Evolutionary conservation across 1,140 invertebrate species (phyloP), one percentile per base, ranked within the genome.

Genomic region (Euwallacea fornicatus): DNA sequence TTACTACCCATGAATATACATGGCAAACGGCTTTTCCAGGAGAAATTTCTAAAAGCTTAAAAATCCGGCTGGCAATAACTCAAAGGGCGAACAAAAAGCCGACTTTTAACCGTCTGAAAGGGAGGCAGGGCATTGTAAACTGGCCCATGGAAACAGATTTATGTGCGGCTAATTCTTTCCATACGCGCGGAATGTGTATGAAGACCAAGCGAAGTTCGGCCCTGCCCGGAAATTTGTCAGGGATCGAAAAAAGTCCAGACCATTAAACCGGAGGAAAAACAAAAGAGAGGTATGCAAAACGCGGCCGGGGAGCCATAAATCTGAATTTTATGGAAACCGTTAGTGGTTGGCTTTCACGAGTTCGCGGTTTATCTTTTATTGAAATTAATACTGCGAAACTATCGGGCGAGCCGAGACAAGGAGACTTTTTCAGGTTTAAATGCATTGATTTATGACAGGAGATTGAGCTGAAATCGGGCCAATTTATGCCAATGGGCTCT

Each of bases 311-410:
- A 10, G 46, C 21, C 9, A 64, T 64, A 64, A 64, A 64, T 64
- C 47, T 53, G 15, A 64, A 64, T 64, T 59, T 64, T 64, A 64
- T 64, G 62, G 33, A 53, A 64, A 50, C 46, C 62, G 62, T 64
- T 64, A 64, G 62, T 64, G 62, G 62, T 64, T 64, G 62, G 42
- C 47, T 42, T 64, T 64, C 46, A 21, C 62, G 46, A 64, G 44
- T 64, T 64, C 15, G 62, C 62, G 62, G 62, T 64, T 64, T 64
- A 64, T 64, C 42, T 64, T 64, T 64, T 64, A 64, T 64, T 64
- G 62, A 64, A 53, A 64, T 64, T 64, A 64, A 64, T 64, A 64
- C 62, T 64, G 46, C 46, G 16, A 64, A 64, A 44, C 13, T 33
- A 62, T 56, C n/a, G 33, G 46, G 62, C 13, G 16, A 64, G 53